phyloP scores from a whole-genome alignment of 2,888 invertebrate species.

The Plemyria rubiginata region DNA sequence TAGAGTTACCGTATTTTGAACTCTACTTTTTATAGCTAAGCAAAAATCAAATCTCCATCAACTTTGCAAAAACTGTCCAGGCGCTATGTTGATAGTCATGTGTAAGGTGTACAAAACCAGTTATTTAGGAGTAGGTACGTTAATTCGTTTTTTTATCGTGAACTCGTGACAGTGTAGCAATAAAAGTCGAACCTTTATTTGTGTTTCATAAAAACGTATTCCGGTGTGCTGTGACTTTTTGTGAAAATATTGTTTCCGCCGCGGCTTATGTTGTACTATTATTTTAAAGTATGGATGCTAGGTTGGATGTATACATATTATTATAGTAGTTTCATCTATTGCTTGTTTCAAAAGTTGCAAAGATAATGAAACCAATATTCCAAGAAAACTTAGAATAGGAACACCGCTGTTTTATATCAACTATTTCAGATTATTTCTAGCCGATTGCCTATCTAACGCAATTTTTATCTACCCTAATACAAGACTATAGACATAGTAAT shows the following conservation, averaged over 20 bases:
- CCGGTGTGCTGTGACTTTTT: background rate
- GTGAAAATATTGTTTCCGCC: background rate
- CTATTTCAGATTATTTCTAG: background rate
- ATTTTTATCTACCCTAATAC: constrained; percentile 21
- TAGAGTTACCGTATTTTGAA: constrained; percentile 17
- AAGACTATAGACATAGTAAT: constrained; percentile 15
- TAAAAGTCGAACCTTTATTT: background rate
- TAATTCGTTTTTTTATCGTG: constrained; percentile 1
- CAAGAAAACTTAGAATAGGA: background rate
- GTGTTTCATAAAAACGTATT: background rate
- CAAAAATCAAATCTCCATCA: constrained; percentile 14
- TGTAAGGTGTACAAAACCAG: background rate
- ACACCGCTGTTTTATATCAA: background rate
- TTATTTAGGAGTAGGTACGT: background rate
- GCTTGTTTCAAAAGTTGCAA: background rate
- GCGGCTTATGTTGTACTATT: too few species aligned
- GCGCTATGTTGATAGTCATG: background rate
- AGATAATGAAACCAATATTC: background rate
- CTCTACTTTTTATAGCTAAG: constrained; percentile 17
- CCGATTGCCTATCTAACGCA: background rate
- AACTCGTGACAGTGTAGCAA: background rate
- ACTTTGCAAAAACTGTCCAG: constrained; percentile 8
- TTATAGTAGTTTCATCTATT: too few species aligned
- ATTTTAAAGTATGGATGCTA: too few species aligned
- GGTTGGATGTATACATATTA: too few species aligned